These are phyloP conservation scores for Drosophila rufa DNA, from an alignment of 1,140 invertebrate species.

Conservation along the genomic window DNA sequence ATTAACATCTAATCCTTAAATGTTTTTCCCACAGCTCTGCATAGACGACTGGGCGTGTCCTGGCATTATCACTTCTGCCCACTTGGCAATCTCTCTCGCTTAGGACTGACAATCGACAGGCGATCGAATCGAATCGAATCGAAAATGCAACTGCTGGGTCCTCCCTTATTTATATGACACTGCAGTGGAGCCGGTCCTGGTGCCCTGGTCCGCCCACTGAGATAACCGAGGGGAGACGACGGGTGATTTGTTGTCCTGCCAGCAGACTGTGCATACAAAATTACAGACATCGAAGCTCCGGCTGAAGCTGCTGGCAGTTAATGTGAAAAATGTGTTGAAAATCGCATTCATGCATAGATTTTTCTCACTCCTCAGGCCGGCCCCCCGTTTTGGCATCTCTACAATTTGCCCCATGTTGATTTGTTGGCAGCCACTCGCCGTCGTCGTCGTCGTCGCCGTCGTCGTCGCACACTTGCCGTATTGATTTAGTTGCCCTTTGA, in stretches of 20 bases:
- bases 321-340: slow-evolving; percentile 81
- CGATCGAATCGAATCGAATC: slow-evolving; percentile 57
- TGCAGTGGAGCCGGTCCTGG: slow-evolving; percentile 26
- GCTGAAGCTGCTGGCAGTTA: slow-evolving; percentile 61
- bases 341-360: slow-evolving; percentile 75
- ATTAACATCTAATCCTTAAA: neutral
- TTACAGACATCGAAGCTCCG: slow-evolving; percentile 60
- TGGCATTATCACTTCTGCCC: slow-evolving; percentile 40
- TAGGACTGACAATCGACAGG: slow-evolving; percentile 59
- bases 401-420: slow-evolving; percentile 36
- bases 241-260: slow-evolving; percentile 78
- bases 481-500: slow-evolving; percentile 66
- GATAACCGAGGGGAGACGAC: neutral
- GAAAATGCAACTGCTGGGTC: slow-evolving; percentile 58
- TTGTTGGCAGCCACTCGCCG: slow-evolving; percentile 54
- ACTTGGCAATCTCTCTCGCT: slow-evolving; percentile 49
- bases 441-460: slow-evolving; percentile 11
- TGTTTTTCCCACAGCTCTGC: slow-evolving; percentile 1
- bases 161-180: slow-evolving; percentile 68
- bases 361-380: slow-evolving; percentile 18
- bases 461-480: slow-evolving; percentile 39
- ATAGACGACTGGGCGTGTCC: slow-evolving; percentile 1
- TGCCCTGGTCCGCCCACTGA: slow-evolving; percentile 5
- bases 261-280: slow-evolving; percentile 79
- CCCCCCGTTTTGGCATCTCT: slow-evolving; percentile 1